Evolutionary conservation across 2,888 invertebrate species (phyloP).

Genomic region (Sympetrum striolatum): DNA sequence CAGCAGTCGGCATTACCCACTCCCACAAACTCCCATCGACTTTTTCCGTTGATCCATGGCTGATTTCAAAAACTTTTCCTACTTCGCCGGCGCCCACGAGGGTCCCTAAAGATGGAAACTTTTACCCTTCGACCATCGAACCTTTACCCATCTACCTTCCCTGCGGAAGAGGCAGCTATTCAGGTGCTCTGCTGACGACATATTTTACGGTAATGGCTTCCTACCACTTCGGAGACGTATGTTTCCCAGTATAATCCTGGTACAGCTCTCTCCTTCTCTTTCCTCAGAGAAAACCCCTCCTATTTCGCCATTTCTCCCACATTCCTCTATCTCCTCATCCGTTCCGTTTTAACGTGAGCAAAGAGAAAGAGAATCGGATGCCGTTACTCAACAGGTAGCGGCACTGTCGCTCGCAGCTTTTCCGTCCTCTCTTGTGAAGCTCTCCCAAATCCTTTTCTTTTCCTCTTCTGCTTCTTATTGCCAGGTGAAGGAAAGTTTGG

Average conservation of each 20-base stretch:
- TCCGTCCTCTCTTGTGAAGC: background rate
- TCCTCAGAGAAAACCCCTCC: background rate
- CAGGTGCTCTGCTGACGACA: background rate
- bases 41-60: constrained; percentile 11
- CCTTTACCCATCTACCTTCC: background rate
- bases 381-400: constrained; percentile 41
- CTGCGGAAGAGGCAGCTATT: constrained; percentile 1
- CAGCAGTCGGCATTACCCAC: background rate
- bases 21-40: background rate
- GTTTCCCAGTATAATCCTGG: constrained; percentile 19
- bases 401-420: constrained; percentile 6
- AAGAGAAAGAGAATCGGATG: background rate
- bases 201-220: constrained; percentile 35
- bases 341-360: background rate
- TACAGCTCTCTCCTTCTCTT: background rate
- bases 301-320: background rate
- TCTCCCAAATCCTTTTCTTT: background rate
- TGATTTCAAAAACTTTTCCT: constrained; percentile 17
- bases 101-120: constrained; percentile 4
- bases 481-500: background rate
- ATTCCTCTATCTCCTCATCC: background rate
- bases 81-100: background rate
- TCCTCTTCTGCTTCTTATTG: background rate
- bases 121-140: constrained; percentile 25
- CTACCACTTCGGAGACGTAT: constrained; percentile 2